These are phyloP conservation scores for Rhyacichthys aspro DNA, from an alignment of 2,797 vertebrate species.

Conservation along the genomic window DNA sequence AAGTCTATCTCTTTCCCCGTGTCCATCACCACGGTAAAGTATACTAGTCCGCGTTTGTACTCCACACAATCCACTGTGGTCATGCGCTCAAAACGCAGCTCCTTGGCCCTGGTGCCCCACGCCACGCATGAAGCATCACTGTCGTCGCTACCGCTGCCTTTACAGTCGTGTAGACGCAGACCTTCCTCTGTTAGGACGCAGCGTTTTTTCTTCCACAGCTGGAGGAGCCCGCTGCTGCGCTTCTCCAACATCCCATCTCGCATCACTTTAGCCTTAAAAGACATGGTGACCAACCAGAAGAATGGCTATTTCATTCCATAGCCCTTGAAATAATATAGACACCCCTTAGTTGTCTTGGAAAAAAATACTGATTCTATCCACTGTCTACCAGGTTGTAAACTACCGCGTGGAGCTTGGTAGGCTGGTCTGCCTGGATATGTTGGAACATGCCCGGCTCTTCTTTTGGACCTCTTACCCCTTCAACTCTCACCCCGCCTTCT, in stretches of 20 bases:
- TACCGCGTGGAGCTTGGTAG: constrained; percentile 9
- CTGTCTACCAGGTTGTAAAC: neutral
- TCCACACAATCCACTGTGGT: constrained; percentile 94
- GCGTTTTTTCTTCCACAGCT: constrained; percentile 93
- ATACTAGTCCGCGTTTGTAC: constrained; percentile 89
- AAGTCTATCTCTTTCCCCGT: constrained; percentile 91
- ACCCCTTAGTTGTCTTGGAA: neutral
- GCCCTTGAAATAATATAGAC: neutral
- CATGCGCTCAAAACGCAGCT: constrained; percentile 90
- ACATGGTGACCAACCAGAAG: constrained; percentile 50
- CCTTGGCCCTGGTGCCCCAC: constrained; percentile 80
- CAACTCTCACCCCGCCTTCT: constrained; percentile 63
- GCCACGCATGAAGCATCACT: constrained; percentile 63
- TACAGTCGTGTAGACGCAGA: constrained; percentile 81
- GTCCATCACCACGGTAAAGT: constrained; percentile 93
- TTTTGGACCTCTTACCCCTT: constrained; percentile 51
- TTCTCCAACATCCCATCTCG: constrained; percentile 92
- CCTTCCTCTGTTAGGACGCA: constrained; percentile 90
- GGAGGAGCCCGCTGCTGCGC: constrained; percentile 91
- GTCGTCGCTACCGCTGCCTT: constrained; percentile 27
- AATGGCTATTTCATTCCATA: neutral
- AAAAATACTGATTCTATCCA: neutral
- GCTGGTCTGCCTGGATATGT: constrained; percentile 81
- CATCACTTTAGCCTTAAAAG: constrained; percentile 77
- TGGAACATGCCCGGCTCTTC: constrained; percentile 82